Base-by-base conservation (phyloP, 2,797 vertebrate genomes). In the Pipistrellus pipistrellus region DNA sequence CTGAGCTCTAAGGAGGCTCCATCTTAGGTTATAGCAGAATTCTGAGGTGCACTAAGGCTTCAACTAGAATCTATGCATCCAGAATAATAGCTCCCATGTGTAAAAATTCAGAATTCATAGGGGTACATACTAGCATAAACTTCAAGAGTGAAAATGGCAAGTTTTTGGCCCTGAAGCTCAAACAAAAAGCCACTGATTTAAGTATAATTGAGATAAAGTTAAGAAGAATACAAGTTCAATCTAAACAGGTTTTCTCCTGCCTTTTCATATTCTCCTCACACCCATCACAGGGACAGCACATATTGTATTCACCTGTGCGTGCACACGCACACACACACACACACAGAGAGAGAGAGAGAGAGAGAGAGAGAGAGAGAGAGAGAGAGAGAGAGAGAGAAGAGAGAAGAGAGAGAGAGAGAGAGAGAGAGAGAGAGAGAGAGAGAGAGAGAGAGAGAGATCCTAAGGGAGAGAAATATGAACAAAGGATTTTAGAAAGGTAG, bases 21-120 rank as follows among this genome's bases (percentile, higher is more conserved):
- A 32, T 46, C 32, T 93, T 90, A 90, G 38, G 25, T 88, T 93
- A 51, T 12, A 27, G 15, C 8, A 80, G 66, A 76, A 90, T 80
- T 96, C 18, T 71, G 69, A 93, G 20, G 12, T 4, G 9, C 46
- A 41, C 7, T 59, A 73, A 84, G 8, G 32, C 18, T 87, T 59
- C 62, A 17, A 62, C 20, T 25, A 90, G 62, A 93, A 93, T 88
- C 88, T 85, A 13, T 69, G 25, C 59, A 64, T 83, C 10, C 12
- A 80, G 38, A 92, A 85, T 80, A 85, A 88, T 41, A 55, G 41
- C 51, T 77, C 21, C 6, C 25, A 73, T 73, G 20, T 59, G 1
- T 57, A 88, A 75, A 85, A 30, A 71, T 69, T 95, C 15, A 78
- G 35, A 94, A 82, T 93, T 90, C 23, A 71, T 55, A 64, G 18